Evolutionary conservation across 2,888 invertebrate species (phyloP), one percentile per base, ranked within the genome.

Genomic region (Coleophora deauratella): DNA sequence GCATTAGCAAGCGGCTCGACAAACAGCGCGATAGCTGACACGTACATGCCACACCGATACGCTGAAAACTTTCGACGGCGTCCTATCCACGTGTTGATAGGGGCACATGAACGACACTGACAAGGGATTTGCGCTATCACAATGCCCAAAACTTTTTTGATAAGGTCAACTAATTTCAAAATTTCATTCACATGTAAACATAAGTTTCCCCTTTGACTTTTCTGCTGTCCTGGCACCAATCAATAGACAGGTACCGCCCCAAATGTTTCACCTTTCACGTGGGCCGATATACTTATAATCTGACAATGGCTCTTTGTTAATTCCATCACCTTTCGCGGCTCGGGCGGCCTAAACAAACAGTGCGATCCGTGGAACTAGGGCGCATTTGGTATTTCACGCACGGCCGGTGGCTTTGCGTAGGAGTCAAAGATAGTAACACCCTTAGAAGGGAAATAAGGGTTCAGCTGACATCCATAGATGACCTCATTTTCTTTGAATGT

Each of bases 351-450:
- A 84, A 86, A 81, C 80, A 84, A 84, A 81, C 75, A 78, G 60
- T 63, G 68, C 62, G 78, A 77, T 72, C 77, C 76, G 72, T 66
- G 73, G 76, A 85, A 86, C 77, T 75, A 68, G 79, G 85, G 71
- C 86, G 77, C 74, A 79, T 73, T 86, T 85, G 78, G 82, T 84
- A 82, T 85, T 82, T 78, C 75, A 79, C 77, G 77, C 78, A 79
- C 76, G 79, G 69, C 68, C 66, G 71, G 67, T 64, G 69, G 73
- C 75, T 79, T 79, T 79, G 66, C 76, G 72, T 72, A 72, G 69
- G 73, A 72, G 67, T 70, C 71, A 75, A 63, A 77, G 78, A 79
- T 80, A 78, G 72, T 77, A 75, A 73, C 72, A 68, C 72, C 71
- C 75, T 62, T 60, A 75, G 79, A 82, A 81, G 75, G 75, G 77